Evolutionary conservation across 2,888 invertebrate genomes (phyloP).

Genomic region (Cheilosia pagana): DNA sequence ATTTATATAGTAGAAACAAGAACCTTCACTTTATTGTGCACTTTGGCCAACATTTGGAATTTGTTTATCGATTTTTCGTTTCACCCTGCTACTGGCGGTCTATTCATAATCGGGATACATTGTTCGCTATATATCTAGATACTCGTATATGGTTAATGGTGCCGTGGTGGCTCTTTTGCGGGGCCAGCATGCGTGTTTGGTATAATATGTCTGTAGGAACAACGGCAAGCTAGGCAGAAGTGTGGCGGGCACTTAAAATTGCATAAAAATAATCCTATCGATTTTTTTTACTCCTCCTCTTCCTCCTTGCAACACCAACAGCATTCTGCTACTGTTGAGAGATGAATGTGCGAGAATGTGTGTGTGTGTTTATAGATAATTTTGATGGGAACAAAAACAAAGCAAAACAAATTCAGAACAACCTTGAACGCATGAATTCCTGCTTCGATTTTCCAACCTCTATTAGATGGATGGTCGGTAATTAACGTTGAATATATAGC

Average conservation of each 20-base stretch:
- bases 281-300: slow-evolving; percentile 40
- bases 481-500: slow-evolving; percentile 27
- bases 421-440: slow-evolving; percentile 71
- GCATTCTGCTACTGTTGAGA: slow-evolving; percentile 18
- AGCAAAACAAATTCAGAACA: slow-evolving; percentile 5
- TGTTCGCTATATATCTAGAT: slow-evolving; percentile 1
- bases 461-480: background rate
- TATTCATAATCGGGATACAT: slow-evolving; percentile 17
- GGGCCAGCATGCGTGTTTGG: slow-evolving; percentile 27
- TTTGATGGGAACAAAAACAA: slow-evolving; percentile 51
- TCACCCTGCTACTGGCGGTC: slow-evolving; percentile 4
- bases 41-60: slow-evolving; percentile 51
- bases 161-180: slow-evolving; percentile 15
- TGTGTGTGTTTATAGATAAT: slow-evolving; percentile 26
- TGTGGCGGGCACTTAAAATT: slow-evolving; percentile 41
- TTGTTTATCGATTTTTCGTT: slow-evolving; percentile 62
- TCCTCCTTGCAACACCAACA: no score
- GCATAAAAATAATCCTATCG: slow-evolving; percentile 62
- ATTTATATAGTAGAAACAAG: slow-evolving; percentile 54
- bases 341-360: background rate
- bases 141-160: background rate
- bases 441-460: slow-evolving; percentile 51
- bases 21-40: slow-evolving; percentile 38
- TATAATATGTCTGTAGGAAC: background rate
- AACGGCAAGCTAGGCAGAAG: background rate